phyloP scores from a whole-genome alignment of 2,888 invertebrate genomes.

The Tetranychus truncatus region DNA sequence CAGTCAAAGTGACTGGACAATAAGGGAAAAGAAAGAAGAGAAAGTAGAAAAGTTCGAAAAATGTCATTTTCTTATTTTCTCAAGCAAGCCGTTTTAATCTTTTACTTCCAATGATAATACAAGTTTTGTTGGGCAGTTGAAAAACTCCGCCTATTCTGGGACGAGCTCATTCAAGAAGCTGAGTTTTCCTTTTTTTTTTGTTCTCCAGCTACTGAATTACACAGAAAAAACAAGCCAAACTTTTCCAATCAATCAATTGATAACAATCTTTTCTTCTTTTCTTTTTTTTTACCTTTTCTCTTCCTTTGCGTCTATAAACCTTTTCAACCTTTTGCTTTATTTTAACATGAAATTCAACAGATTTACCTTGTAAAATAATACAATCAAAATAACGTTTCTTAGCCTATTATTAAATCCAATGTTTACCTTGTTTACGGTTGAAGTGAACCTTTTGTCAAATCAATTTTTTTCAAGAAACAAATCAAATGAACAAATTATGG shows the following conservation, averaged over 20 bases:
- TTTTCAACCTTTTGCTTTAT: neutral
- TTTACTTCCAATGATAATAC: neutral
- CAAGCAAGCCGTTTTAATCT: no score
- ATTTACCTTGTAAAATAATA: constrained; percentile 2
- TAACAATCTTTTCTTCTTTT: neutral
- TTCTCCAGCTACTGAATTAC: neutral
- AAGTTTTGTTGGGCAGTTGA: neutral
- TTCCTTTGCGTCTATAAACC: neutral
- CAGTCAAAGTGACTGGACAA: no score
- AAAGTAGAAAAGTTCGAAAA: no score
- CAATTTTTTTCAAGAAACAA: no score
- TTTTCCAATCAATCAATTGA: constrained; percentile 2
- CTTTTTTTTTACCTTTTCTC: neutral
- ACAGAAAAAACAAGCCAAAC: neutral
- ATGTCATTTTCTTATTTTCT: no score
- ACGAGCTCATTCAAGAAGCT: no score
- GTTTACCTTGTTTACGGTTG: neutral
- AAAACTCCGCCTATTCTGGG: neutral
- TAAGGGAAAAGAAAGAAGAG: no score
- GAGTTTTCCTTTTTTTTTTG: neutral
- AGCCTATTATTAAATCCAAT: neutral
- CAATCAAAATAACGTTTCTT: neutral
- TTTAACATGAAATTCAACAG: neutral
- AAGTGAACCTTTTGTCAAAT: no score
- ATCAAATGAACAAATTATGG: no score